These are phyloP conservation scores for Amblyopsis hoosieri DNA, from an alignment of 2,797 vertebrate genomes.

Conservation along the genomic window DNA sequence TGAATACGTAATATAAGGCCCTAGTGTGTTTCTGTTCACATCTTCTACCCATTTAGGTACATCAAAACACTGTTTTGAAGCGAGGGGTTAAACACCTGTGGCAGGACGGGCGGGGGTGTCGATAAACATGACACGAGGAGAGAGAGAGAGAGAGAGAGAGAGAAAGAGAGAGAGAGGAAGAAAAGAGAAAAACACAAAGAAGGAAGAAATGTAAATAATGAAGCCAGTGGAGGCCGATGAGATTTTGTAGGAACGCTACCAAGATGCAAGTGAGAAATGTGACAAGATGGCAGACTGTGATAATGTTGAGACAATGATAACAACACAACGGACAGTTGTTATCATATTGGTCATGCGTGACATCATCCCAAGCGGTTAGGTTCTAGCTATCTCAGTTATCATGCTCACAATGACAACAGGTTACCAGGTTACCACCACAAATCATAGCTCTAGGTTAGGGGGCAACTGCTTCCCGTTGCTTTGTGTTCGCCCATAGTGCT, in stretches of 20 bases:
- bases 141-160: slow-evolving; percentile 80
- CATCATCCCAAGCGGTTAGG: slow-evolving; percentile 58
- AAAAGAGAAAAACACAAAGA: slow-evolving; percentile 64
- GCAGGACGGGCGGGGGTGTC: slow-evolving; percentile 68
- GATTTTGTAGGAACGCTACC: slow-evolving; percentile 86
- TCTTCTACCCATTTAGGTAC: slow-evolving; percentile 99
- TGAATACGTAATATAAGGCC: slow-evolving; percentile 97
- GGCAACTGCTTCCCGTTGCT: slow-evolving; percentile 36
- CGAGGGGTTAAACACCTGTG: slow-evolving; percentile 99
- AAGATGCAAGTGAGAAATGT: slow-evolving; percentile 81
- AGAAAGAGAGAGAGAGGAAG: too few relatives aligned
- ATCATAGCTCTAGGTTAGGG: slow-evolving; percentile 35
- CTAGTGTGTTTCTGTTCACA: slow-evolving; percentile 99
- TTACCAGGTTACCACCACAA: slow-evolving; percentile 39
- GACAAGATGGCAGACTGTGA: slow-evolving; percentile 68
- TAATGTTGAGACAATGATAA: slow-evolving; percentile 53
- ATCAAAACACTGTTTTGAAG: slow-evolving; percentile 99
- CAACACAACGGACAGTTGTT: slow-evolving; percentile 57
- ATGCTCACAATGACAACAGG: slow-evolving; percentile 64
- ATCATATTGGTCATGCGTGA: slow-evolving; percentile 51
- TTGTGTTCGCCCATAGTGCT: too few relatives aligned
- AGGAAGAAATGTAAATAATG: slow-evolving; percentile 78
- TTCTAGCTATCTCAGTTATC: slow-evolving; percentile 35
- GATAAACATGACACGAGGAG: slow-evolving; percentile 88
- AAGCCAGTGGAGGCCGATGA: slow-evolving; percentile 71